These are phyloP conservation scores for Valencia hispanica DNA, from an alignment of 2,797 vertebrate species.

Conservation along the genomic window DNA sequence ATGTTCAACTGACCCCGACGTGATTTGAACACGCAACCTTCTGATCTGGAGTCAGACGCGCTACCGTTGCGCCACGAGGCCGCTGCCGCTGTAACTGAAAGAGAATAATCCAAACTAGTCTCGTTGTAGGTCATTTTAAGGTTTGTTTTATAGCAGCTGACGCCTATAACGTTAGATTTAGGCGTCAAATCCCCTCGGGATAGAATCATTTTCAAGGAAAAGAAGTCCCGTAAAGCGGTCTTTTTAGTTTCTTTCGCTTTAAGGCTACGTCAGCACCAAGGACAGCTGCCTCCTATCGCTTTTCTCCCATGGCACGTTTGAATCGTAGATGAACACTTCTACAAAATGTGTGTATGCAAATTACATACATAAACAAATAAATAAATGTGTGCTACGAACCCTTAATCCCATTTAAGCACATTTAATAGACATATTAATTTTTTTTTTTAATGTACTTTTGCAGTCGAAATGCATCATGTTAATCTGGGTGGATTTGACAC, in stretches of 20 bases:
- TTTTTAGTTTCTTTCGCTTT: background rate
- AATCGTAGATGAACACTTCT: too few species aligned
- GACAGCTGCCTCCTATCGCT: constrained; percentile 44
- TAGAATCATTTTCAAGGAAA: background rate
- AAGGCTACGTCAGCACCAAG: constrained; percentile 49
- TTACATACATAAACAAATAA: too few species aligned
- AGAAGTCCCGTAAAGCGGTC: too few species aligned
- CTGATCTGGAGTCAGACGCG: constrained; percentile 79
- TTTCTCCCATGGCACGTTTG: background rate
- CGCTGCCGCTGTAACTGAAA: rapidly evolving
- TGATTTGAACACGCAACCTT: constrained; percentile 78
- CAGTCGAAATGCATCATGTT: too few species aligned
- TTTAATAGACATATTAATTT: too few species aligned
- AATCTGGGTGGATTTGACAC: too few species aligned
- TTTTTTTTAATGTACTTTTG: too few species aligned
- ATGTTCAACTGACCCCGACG: constrained; percentile 59
- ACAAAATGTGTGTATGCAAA: too few species aligned
- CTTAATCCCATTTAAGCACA: too few species aligned
- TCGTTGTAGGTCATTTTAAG: background rate
- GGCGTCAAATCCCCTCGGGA: too few species aligned
- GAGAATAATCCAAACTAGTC: rapidly evolving
- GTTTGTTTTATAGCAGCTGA: rapidly evolving
- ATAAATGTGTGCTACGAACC: too few species aligned
- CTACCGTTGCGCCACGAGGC: constrained; percentile 76
- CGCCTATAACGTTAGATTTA: background rate